Base-by-base conservation (phyloP, 1,140 invertebrate species). In the Metaphire vulgaris region DNA sequence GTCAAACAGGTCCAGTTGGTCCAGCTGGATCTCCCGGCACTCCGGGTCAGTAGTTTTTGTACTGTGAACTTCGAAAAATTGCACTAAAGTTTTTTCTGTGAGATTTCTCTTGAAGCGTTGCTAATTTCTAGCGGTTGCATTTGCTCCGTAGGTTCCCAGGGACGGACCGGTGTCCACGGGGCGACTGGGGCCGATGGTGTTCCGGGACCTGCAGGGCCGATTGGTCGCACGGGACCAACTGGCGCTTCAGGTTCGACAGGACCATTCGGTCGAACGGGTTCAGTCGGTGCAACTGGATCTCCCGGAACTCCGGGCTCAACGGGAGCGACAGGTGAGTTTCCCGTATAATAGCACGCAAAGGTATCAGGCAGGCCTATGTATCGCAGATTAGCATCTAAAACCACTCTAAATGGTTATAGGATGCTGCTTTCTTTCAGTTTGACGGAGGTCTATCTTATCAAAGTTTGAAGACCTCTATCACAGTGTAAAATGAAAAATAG, bases 31-130 rank as follows among this genome's bases (percentile, higher is more conserved):
- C 28, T 21, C 2, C 12, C 31, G 67, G 67, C 2, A 12, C 21
- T 29, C 67, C 67, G 12, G 67, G 67, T n/a, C n/a, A 68, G 21
- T 68, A 68, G 67, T 26, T 16, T 68, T 68, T 68, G 31, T 30
- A 29, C 26, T 26, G 21, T 26, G 26, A 29, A 68, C 67, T 68
- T 26, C 26, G 67, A 26, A 2, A 21, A 2, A 26, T 26, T 26
- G 67, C 21, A 21, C 28, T 21, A 6, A 15, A 68, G 67, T 26
- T 2, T 2, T 29, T 12, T 29, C 28, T 29, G 67, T 26, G 31
- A 1, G 2, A 68, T n/a, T n/a, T n/a, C n/a, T n/a, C n/a, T n/a
- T n/a, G n/a, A n/a, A n/a, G n/a, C n/a, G n/a, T n/a, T n/a, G n/a
- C n/a, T n/a, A n/a, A n/a, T n/a, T n/a, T n/a, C n/a, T n/a, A 15